Conservation (phyloP, 2,888 invertebrate genomes). For the Eupithecia pulchellata region DNA sequence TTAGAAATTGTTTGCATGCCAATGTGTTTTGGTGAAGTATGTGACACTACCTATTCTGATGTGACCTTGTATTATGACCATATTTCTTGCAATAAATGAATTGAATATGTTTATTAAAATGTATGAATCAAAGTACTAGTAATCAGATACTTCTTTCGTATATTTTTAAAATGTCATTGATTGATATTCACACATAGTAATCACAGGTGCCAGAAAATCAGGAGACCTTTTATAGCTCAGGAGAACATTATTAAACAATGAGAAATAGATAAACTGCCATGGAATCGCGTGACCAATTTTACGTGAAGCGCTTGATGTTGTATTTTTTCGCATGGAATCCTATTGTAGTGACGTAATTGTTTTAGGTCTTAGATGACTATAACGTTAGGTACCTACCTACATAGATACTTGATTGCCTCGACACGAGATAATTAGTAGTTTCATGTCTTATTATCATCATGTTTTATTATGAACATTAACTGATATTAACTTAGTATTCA, state of each 20-base stretch:
- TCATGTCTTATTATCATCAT: constrained; percentile 17
- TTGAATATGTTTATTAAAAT: neutral
- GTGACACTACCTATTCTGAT: no score
- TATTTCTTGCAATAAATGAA: no score
- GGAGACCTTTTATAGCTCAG: neutral
- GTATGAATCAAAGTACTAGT: neutral
- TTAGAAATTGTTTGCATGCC: no score
- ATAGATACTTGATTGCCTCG: constrained; percentile 30
- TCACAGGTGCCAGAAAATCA: neutral
- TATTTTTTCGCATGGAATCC: neutral
- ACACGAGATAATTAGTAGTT: constrained; percentile 33
- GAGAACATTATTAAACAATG: neutral
- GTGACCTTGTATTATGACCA: no score
- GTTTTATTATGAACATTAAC: constrained; percentile 13
- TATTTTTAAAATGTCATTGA: neutral
- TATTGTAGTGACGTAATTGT: neutral
- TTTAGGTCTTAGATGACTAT: neutral
- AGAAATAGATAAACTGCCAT: neutral
- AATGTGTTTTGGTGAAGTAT: no score
- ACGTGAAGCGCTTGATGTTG: neutral
- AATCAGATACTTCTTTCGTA: neutral
- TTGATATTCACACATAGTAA: neutral
- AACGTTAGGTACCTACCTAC: neutral
- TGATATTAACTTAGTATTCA: neutral
- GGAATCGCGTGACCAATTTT: neutral